Conservation (phyloP, 2,113 vertebrate species). For the Rattus norvegicus region DNA sequence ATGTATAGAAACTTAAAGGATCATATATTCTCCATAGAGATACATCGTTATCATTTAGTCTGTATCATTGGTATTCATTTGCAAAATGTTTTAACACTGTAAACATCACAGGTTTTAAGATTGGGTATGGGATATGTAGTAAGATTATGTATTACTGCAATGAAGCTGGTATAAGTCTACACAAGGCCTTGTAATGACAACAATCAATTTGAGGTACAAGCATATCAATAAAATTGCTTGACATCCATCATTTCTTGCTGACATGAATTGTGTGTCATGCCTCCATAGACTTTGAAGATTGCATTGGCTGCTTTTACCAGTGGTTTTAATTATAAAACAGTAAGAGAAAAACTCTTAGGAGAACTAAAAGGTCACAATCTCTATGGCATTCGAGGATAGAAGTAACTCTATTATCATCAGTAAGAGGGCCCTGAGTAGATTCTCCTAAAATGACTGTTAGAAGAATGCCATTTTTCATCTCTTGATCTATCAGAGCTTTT, state of each 20-base stretch:
- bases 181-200: slow-evolving; percentile 81
- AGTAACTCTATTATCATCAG: slow-evolving; percentile 92
- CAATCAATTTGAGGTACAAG: slow-evolving; percentile 91
- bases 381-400: slow-evolving; percentile 96
- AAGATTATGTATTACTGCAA: slow-evolving; percentile 77
- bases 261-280: slow-evolving; percentile 94
- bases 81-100: slow-evolving; percentile 84
- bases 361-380: slow-evolving; percentile 92
- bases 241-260: slow-evolving; percentile 97
- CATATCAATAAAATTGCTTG: slow-evolving; percentile 94
- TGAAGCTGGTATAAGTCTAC: slow-evolving; percentile 85
- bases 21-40: slow-evolving; percentile 31
- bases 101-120: slow-evolving; percentile 80
- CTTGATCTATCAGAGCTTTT: slow-evolving; percentile 96
- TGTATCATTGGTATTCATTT: slow-evolving; percentile 79
- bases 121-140: slow-evolving; percentile 58
- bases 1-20: slow-evolving; percentile 73
- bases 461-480: slow-evolving; percentile 97
- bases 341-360: slow-evolving; percentile 91
- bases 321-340: slow-evolving; percentile 91
- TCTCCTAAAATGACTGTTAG: slow-evolving; percentile 94
- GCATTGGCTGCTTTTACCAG: slow-evolving; percentile 92
- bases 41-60: slow-evolving; percentile 75
- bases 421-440: slow-evolving; percentile 95
- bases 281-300: slow-evolving; percentile 93